Evolutionary conservation across 1,140 invertebrate species (phyloP).

Genomic region (Metaphire vulgaris): DNA sequence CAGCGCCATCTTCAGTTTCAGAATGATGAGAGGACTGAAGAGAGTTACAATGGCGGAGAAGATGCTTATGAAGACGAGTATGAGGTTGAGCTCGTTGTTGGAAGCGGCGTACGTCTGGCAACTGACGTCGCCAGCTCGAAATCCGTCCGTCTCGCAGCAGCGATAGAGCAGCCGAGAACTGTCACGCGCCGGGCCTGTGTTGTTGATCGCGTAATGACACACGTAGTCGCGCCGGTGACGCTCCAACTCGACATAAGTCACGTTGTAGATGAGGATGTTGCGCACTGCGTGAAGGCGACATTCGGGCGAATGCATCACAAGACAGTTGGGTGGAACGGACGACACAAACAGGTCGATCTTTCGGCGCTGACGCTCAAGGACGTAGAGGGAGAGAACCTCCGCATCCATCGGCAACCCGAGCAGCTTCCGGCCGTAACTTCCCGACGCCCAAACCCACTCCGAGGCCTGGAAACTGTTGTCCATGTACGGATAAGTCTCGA

Average conservation of each 20-base stretch:
- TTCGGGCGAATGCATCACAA: constrained; percentile 24
- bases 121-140: neutral
- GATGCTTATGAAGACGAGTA: constrained; percentile 21
- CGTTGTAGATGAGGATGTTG: constrained; percentile 17
- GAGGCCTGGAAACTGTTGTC: constrained; percentile 11
- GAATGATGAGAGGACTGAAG: constrained; percentile 24
- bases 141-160: constrained; percentile 22
- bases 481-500: constrained; percentile 30
- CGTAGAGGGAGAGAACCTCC: constrained; percentile 28
- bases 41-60: constrained; percentile 25
- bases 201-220: constrained; percentile 23
- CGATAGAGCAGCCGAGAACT: constrained; percentile 22
- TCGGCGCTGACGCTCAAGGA: constrained; percentile 10
- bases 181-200: neutral
- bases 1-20: constrained; percentile 21
- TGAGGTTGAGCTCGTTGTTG: constrained; percentile 8
- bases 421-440: constrained; percentile 24
- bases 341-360: neutral
- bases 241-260: constrained; percentile 21
- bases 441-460: constrained; percentile 29
- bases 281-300: constrained; percentile 23
- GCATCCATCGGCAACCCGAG: constrained; percentile 27
- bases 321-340: constrained; percentile 4
- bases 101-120: constrained; percentile 15
- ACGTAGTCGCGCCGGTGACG: constrained; percentile 21